A percentile compares a stretch with the other conserved stretches of the same genome.
Conservation (phyloP, 2,888 invertebrate species). For the Amphipoea oculea region DNA sequence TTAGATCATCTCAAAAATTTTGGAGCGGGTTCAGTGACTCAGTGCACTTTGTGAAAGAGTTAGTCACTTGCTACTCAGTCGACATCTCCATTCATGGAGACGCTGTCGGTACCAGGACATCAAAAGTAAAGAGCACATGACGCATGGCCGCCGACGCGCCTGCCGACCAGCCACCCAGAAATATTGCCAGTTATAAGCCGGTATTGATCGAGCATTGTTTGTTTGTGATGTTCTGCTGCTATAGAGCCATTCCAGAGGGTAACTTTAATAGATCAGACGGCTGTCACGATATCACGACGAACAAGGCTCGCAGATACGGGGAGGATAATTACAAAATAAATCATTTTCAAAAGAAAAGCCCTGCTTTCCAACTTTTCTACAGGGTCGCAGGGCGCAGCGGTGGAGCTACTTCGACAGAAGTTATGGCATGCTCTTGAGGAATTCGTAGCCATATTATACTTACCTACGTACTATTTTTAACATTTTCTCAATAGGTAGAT, state of each 20-base stretch:
- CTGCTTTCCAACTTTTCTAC: not conserved
- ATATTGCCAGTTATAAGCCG: constrained; percentile 22
- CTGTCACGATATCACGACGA: constrained; percentile 38
- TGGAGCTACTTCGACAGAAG: not conserved
- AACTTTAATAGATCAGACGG: constrained; percentile 18
- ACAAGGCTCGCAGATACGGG: not conserved
- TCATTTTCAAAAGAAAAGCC: constrained; percentile 2
- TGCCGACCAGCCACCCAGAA: not conserved
- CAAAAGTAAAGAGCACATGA: constrained; percentile 46
- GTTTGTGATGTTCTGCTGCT: constrained; percentile 21
- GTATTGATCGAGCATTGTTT: constrained; percentile 33
- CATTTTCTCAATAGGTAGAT: not conserved
- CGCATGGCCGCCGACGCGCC: constrained; percentile 35
- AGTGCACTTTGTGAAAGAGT: constrained; percentile 57
- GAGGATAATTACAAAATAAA: constrained; percentile 29
- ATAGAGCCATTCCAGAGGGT: constrained; percentile 47
- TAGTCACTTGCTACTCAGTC: constrained; percentile 61
- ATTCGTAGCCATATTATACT: not conserved
- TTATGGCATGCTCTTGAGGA: constrained; percentile 1
- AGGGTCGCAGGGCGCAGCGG: not conserved
- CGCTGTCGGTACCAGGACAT: constrained; percentile 37
- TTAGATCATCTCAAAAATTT: constrained; percentile 72
- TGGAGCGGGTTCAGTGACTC: constrained; percentile 66
- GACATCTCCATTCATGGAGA: constrained; percentile 66
- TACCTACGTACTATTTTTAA: not conserved